Base-by-base conservation (phyloP, 2,113 vertebrate species). In the Protobothrops flavoviridis region DNA sequence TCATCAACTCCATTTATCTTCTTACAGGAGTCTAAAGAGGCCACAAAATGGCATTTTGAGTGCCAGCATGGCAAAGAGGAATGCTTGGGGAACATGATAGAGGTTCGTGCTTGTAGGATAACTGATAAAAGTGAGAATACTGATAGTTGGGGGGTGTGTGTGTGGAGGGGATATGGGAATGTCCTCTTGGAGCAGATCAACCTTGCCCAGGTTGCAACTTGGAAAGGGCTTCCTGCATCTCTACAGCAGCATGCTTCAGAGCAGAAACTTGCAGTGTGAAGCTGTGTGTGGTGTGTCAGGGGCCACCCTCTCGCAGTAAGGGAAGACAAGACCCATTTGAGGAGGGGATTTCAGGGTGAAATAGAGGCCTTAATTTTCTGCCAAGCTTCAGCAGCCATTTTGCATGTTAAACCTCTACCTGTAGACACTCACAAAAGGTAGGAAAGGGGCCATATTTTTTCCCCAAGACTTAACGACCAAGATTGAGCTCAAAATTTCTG, bases 61-160 rank as follows among this genome's bases (percentile, higher is more conserved):
- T 99, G 99, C 95, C 99, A 99, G 96, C 99, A 99, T 5, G 99
- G 99, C 4, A 95, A 98, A 0, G 91, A 93, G 1, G 99, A 99
- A 92, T 99, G 99, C 93, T 86, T 95, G 20, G 98, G 99, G n/a
- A 99, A 99, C 98, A 98, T 98, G 98, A 97, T 99, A 1, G 98
- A 99, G 98, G 99, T 99, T 94, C 95, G 91, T 8, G 0, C 26
- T 29, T n/a, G 0, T 6, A 20, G 45, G 45, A n/a, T 48, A 2
- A 9, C 57, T 43, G 81, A 85, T 43, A 48, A 45, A 50, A 48
- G 23, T 21, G 21, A 48, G 23, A 33, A 9, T 1, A 29, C 48
- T 1, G 48, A 7, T 50, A 2, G 24, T 3, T 20, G 3, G 2
- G 15, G 23, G 10, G 48, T 50, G 48, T 50, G 48, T 50, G 48